These are phyloP conservation scores for Hylaeus anthracinus DNA, from an alignment of 1,140 invertebrate genomes.

Conservation along the genomic window DNA sequence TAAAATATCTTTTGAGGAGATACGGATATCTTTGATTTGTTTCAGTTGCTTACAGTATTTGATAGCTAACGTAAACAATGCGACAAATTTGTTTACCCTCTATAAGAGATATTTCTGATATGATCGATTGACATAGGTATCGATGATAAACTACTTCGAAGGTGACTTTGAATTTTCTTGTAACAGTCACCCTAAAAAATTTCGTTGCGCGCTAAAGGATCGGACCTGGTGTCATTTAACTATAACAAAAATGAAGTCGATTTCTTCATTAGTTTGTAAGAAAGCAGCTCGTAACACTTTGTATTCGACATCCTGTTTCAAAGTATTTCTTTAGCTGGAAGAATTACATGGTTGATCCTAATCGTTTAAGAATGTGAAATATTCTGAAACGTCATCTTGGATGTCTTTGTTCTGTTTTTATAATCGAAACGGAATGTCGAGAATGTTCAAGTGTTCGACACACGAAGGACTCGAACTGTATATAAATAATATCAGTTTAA, in stretches of 20 bases:
- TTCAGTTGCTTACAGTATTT: no score
- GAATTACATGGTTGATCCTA: neutral
- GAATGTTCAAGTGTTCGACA: slow-evolving; percentile 35
- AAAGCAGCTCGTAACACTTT: no score
- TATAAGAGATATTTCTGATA: neutral
- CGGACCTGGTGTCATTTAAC: neutral
- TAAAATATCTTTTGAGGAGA: no score
- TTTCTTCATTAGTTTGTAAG: no score
- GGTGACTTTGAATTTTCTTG: neutral
- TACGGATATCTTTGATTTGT: no score
- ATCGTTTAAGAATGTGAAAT: slow-evolving; percentile 6
- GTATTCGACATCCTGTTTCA: no score
- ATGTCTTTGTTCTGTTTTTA: slow-evolving; percentile 1
- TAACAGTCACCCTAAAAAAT: no score
- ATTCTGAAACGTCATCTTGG: neutral
- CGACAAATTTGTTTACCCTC: no score
- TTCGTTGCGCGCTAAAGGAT: no score
- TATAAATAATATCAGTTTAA: slow-evolving; percentile 51
- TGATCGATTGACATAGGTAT: neutral
- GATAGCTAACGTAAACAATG: no score
- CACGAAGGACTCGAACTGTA: slow-evolving; percentile 26
- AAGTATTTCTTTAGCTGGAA: neutral
- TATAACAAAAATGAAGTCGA: neutral
- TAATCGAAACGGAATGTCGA: slow-evolving; percentile 1
- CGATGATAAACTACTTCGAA: slow-evolving; percentile 1